Percentiles rank a stretch among this genome's conserved stretches.
Conservation (phyloP, 2,888 invertebrate species). For the Epirrhoe tristata region DNA sequence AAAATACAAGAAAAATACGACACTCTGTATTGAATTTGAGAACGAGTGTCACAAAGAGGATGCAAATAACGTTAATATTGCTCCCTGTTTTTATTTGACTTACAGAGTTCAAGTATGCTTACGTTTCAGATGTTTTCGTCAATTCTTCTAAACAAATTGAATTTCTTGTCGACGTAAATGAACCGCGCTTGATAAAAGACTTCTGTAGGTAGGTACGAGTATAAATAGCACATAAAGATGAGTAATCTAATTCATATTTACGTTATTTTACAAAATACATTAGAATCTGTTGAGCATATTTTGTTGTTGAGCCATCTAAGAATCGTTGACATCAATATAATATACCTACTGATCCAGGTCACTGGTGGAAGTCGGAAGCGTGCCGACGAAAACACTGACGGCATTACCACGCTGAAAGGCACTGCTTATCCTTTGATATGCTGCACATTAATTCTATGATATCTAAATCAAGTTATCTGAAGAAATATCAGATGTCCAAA, state of each 20-base stretch:
- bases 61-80: slow-evolving; percentile 37
- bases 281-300: no score
- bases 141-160: slow-evolving; percentile 29
- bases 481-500: background rate
- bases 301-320: no score
- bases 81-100: slow-evolving; percentile 33
- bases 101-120: slow-evolving; percentile 20
- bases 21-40: slow-evolving; percentile 22
- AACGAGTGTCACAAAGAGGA: slow-evolving; percentile 30
- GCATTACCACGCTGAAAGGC: no score
- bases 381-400: no score
- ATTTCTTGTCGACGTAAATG: slow-evolving; percentile 11
- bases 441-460: no score
- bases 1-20: slow-evolving; percentile 12
- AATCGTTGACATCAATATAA: no score
- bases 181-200: slow-evolving; percentile 6
- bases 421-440: no score
- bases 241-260: no score
- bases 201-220: no score
- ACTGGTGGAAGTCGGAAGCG: no score
- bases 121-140: slow-evolving; percentile 23
- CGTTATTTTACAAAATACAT: no score
- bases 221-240: background rate
- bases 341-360: no score
- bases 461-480: background rate